Conservation (phyloP, 2,113 vertebrate genomes). For the Lepus europaeus region DNA sequence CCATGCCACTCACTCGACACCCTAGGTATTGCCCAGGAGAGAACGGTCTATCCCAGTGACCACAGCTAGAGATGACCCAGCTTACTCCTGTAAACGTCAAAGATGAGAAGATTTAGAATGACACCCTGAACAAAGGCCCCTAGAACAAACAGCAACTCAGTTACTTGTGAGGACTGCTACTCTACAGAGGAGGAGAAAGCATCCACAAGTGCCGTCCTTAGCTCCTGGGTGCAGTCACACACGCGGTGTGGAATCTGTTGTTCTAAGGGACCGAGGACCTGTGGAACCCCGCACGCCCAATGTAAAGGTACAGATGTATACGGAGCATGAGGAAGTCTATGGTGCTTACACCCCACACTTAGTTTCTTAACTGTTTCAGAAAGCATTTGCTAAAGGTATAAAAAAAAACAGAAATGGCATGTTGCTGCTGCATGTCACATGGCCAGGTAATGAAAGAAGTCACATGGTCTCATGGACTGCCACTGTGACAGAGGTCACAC, state of each 20-base stretch:
- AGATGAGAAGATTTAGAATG: background rate
- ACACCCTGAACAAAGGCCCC: background rate
- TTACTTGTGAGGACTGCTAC: background rate
- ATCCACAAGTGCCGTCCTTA: fast-evolving
- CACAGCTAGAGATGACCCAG: background rate
- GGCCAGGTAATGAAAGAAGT: no score
- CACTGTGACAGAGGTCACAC: no score
- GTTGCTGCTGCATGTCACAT: no score
- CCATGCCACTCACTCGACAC: no score
- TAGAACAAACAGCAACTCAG: background rate
- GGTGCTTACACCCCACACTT: no score
- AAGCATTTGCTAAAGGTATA: background rate
- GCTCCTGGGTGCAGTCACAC: fast-evolving
- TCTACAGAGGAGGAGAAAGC: background rate
- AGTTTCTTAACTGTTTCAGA: background rate
- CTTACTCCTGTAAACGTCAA: background rate
- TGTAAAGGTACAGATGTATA: background rate
- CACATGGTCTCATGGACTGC: no score
- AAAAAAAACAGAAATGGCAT: background rate
- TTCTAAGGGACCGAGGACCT: no score
- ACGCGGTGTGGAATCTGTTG: fast-evolving
- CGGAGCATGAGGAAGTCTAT: fast-evolving
- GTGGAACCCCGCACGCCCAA: fast-evolving
- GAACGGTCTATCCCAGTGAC: no score
- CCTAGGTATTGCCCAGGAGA: no score